phyloP scores from a whole-genome alignment of 2,113 vertebrate genomes.

The Phalacrocorax pelagicus region DNA sequence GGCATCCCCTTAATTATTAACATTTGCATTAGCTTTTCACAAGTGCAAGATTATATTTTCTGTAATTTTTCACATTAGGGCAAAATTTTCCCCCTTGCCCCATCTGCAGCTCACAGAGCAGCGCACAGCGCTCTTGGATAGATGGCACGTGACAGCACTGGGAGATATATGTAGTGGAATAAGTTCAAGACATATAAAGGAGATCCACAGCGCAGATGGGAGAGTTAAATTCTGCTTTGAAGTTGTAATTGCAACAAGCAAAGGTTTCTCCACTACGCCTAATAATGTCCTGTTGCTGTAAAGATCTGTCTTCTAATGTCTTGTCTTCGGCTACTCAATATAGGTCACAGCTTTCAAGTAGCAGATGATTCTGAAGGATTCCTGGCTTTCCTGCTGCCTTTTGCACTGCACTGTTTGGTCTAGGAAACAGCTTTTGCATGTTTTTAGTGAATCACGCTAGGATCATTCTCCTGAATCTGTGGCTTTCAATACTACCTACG shows the following conservation, averaged over 20 bases:
- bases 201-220: not conserved
- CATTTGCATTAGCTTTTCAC: not conserved
- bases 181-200: not conserved
- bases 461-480: not conserved
- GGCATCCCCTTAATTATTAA: not conserved
- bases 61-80: not conserved
- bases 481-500: not conserved
- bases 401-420: not conserved
- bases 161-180: not conserved
- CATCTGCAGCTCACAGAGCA: not conserved
- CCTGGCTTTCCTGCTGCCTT: not conserved
- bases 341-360: slow-evolving; percentile 51
- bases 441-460: not conserved
- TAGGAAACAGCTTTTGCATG: not conserved
- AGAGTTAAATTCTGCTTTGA: slow-evolving; percentile 26
- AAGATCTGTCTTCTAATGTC: slow-evolving; percentile 9
- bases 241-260: not conserved
- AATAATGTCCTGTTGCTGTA: slow-evolving; percentile 34
- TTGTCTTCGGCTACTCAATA: slow-evolving; percentile 7
- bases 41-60: not conserved
- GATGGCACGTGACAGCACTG: not conserved
- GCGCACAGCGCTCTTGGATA: not conserved
- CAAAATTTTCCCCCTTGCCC: not conserved
- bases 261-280: not conserved
- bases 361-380: not conserved